phyloP scores from a whole-genome alignment of 2,888 invertebrate genomes.

The Ophioninae sp. region DNA sequence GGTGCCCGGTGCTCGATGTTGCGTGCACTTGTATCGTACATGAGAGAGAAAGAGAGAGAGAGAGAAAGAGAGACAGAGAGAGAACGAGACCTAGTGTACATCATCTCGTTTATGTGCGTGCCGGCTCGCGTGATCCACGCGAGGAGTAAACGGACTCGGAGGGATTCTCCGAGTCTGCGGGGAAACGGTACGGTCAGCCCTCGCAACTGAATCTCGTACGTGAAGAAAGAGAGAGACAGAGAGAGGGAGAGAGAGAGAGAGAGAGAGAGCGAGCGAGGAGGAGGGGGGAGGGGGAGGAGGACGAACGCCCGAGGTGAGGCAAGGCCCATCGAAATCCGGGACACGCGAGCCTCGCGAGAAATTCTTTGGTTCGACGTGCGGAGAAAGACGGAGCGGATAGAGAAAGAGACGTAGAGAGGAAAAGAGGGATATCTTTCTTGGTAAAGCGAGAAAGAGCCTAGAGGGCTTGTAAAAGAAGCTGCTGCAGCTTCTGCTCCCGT shows the following conservation, averaged over 20 bases:
- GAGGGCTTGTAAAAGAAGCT: slow-evolving; percentile 38
- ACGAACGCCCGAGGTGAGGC: slow-evolving; percentile 64
- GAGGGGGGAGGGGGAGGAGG: neutral
- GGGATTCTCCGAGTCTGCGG: slow-evolving; percentile 44
- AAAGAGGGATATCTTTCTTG: slow-evolving; percentile 61
- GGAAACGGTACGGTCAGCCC: neutral
- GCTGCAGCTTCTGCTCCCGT: slow-evolving; percentile 50
- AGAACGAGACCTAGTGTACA: slow-evolving; percentile 6
- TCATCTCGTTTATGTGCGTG: slow-evolving; percentile 61
- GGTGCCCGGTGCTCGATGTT: slow-evolving; percentile 63
- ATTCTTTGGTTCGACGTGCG: slow-evolving; percentile 73
- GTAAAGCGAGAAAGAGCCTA: slow-evolving; percentile 65
- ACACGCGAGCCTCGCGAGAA: slow-evolving; percentile 81
- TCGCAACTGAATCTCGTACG: neutral
- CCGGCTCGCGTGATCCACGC: slow-evolving; percentile 74
- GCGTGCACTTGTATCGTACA: slow-evolving; percentile 65
- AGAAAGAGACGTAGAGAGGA: neutral
- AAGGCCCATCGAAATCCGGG: slow-evolving; percentile 75
- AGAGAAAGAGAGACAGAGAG: too few species aligned
- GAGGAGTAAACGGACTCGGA: slow-evolving; percentile 66
- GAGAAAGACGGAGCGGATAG: neutral
- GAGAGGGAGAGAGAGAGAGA: neutral
- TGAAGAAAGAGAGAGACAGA: neutral
- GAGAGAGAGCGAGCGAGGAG: neutral
- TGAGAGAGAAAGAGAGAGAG: too few species aligned